A percentile compares a stretch with the other conserved stretches of the same genome.
These are phyloP conservation scores for Meandrusa payeni DNA, from an alignment of 2,888 invertebrate genomes.

Conservation along the genomic window DNA sequence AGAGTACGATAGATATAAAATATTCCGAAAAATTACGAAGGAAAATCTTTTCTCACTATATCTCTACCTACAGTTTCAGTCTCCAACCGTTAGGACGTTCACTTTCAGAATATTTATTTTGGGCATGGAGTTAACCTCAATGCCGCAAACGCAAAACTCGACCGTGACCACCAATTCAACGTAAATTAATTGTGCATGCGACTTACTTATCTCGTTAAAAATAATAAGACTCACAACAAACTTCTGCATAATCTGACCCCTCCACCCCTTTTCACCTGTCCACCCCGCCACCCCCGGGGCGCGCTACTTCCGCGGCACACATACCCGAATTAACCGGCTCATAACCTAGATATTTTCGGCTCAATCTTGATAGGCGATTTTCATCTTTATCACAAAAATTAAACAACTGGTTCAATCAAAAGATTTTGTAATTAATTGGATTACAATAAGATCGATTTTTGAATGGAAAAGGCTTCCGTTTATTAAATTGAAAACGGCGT, in stretches of 20 bases:
- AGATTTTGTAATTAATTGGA: constrained; percentile 8
- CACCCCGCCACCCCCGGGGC: constrained; percentile 38
- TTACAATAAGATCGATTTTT: constrained; percentile 18
- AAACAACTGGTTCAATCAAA: constrained; percentile 28
- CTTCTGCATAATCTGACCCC: constrained; percentile 51
- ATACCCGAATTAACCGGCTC: constrained; percentile 72
- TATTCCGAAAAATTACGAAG: too few relatives aligned
- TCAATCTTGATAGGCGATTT: constrained; percentile 29
- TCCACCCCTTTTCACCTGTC: constrained; percentile 34
- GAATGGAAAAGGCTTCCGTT: neutral
- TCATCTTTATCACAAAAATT: constrained; percentile 33
- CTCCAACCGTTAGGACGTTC: neutral
- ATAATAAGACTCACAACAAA: constrained; percentile 26
- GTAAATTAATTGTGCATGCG: constrained; percentile 1
- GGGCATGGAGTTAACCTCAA: neutral
- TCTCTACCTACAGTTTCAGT: too few relatives aligned
- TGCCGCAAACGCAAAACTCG: neutral
- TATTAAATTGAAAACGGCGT: constrained; percentile 2
- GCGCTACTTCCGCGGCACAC: constrained; percentile 64
- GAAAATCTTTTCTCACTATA: too few relatives aligned
- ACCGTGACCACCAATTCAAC: neutral
- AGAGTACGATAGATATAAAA: too few relatives aligned
- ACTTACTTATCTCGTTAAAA: constrained; percentile 25
- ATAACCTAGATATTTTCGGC: constrained; percentile 63
- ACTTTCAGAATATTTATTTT: constrained; percentile 8